Evolutionary conservation across 1,140 invertebrate genomes (phyloP).

Genomic region (Papilio xuthus): DNA sequence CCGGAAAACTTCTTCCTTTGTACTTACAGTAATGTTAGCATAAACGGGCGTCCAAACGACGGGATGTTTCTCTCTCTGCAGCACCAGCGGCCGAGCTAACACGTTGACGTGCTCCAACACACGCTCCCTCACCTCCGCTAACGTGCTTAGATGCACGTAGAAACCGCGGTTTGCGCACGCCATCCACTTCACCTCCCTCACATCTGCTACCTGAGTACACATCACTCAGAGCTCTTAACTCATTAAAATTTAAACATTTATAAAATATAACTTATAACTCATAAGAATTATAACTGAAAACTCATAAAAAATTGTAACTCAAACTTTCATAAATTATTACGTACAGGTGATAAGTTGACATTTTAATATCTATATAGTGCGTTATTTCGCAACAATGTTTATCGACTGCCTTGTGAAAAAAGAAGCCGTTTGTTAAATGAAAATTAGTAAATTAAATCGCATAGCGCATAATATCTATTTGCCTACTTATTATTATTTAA

Average conservation of each 20-base stretch:
- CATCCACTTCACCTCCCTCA: slow-evolving; percentile 96
- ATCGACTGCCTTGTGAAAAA: slow-evolving; percentile 36
- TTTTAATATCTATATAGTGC: slow-evolving; percentile 23
- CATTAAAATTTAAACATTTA: not conserved
- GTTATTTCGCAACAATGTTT: slow-evolving; percentile 22
- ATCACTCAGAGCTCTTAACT: slow-evolving; percentile 1
- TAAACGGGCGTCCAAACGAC: slow-evolving; percentile 96
- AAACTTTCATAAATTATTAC: not conserved
- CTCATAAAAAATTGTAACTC: slow-evolving; percentile 14
- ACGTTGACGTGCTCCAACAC: slow-evolving; percentile 96
- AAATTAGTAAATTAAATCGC: slow-evolving; percentile 31
- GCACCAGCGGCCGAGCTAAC: slow-evolving; percentile 93
- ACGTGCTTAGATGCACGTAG: slow-evolving; percentile 95
- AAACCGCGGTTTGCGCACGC: slow-evolving; percentile 97
- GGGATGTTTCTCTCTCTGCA: slow-evolving; percentile 89
- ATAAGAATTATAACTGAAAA: not conserved
- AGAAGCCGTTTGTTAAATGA: slow-evolving; percentile 28
- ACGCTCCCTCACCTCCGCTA: slow-evolving; percentile 96
- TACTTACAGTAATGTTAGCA: slow-evolving; percentile 90
- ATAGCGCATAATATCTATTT: slow-evolving; percentile 34
- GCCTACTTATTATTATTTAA: slow-evolving; percentile 26
- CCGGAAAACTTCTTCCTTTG: not conserved
- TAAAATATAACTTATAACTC: not conserved
- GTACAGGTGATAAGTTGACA: not conserved
- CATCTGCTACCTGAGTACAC: slow-evolving; percentile 84